Base-by-base conservation (phyloP, 2,113 vertebrate genomes). In the Xenopus borealis region DNA sequence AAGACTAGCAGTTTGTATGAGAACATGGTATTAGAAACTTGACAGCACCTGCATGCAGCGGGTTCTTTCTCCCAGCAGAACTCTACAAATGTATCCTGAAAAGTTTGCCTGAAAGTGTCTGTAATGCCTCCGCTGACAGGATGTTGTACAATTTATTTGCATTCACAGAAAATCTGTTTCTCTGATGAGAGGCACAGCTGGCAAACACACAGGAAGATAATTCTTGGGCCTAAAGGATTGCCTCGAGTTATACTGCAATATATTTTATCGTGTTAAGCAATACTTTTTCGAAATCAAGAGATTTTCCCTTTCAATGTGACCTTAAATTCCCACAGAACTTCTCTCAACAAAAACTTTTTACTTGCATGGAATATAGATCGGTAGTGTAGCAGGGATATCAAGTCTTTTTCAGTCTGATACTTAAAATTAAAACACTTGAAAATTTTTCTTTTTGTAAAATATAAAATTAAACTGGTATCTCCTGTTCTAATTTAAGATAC, bases 141-240 rank as follows among this genome's bases (percentile, higher is more conserved):
- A 65, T 52, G 27, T 53, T 52, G 16, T 63, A 33, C 70, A 63
- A 72, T 72, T 72, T 64, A 63, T 72, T 72, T 72, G 59, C 69
- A 71, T 71, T 71, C 55, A 63, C 27, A 46, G 13, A 71, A 71
- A 71, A 71, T n/a, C 61, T 47, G 40, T 52, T 72, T 18, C 44
- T 52, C 45, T n/a, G 12, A 63, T 61, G 40, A 50, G 17, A 64
- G 45, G 17, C 23, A 52, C 61, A 72, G 45, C 59, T 72, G 70
- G 70, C 61, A 72, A 61, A 23, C 59, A 55, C 57, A 69, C 67
- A 72, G 33, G 52, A 72, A 47, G 57, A 71, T 40, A 40, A 71
- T 62, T 46, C 19, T 14, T 44, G 45, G 61, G 57, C 57, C 57
- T 71, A 18, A 62, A 71, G 69, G 69, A 71, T 62, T 46, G 61